phyloP scores from a whole-genome alignment of 2,797 vertebrate genomes.

The Denticeps clupeoides region DNA sequence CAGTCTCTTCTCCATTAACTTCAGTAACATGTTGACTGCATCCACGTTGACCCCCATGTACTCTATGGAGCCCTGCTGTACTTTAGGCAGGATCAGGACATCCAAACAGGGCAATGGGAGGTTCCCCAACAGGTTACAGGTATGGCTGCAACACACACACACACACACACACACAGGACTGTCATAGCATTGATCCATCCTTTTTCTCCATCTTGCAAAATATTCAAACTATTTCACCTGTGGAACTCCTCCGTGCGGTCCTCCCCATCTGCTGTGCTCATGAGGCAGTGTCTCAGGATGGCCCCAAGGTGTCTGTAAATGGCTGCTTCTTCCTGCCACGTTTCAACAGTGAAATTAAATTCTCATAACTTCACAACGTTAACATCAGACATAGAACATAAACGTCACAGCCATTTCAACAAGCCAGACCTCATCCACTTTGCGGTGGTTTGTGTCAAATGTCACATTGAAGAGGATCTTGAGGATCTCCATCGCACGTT shows the following conservation, averaged over 20 bases:
- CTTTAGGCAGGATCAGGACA: constrained; percentile 71
- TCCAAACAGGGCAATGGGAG: constrained; percentile 79
- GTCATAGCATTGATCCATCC: too few species aligned
- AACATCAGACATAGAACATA: not conserved
- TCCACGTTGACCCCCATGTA: constrained; percentile 92
- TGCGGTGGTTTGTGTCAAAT: constrained; percentile 65
- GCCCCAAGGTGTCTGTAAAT: constrained; percentile 73
- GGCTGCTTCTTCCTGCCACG: constrained; percentile 71
- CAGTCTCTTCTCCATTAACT: constrained; percentile 77
- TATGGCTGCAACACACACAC: constrained; percentile 55
- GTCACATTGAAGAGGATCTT: constrained; percentile 93
- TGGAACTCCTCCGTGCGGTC: constrained; percentile 82
- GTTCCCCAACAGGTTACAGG: constrained; percentile 79
- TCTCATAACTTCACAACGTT: too few species aligned
- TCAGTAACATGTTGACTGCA: constrained; percentile 68
- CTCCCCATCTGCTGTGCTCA: constrained; percentile 71
- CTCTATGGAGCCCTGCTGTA: constrained; percentile 69
- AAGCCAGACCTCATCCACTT: constrained; percentile 68
- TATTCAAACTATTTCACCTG: too few species aligned
- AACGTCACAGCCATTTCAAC: not conserved
- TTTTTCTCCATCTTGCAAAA: too few species aligned
- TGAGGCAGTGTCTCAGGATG: constrained; percentile 79
- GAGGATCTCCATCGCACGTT: constrained; percentile 80
- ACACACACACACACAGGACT: not conserved
- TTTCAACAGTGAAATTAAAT: too few species aligned